Evolutionary conservation across 2,113 vertebrate species (phyloP), one percentile per base, ranked within the genome.

Genomic region (Danionella cerebrum): DNA sequence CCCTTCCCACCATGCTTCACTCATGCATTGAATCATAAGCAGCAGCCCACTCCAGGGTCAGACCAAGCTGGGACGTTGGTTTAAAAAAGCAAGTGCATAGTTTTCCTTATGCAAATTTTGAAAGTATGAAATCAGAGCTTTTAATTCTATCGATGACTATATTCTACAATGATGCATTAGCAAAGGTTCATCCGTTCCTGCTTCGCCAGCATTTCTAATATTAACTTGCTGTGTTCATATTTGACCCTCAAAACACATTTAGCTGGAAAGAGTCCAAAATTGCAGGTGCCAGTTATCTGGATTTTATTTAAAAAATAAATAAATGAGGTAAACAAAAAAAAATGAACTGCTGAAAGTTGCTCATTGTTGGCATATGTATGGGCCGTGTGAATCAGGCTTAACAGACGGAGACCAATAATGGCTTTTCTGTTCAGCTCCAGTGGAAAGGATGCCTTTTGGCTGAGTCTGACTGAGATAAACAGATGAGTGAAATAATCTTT

Each of bases 1-100:
- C 47, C n/a, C 74, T 62, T 81, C 77, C 55, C 82, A 79, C 73
- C 67, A 76, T 83, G 79, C 79, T 76, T 76, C 35, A 59, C 73
- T 78, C 79, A 64, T 48, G 44, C 77, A 77, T 62, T 74, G 72
- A 77, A 78, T 80, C 76, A 76, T 79, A 73, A 79, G 63, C 65
- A 64, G 42, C 12, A n/a, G n/a, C n/a, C n/a, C 60, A 5, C 47
- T 75, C 77, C 13, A 31, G 47, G 39, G 16, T 52, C 38, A 54
- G 27, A 24, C 25, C 0, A 11, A 41, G 5, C 29, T 62, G 25
- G 18, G 27, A 25, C 27, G 44, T 62, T 10, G 29, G 58, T n/a
- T 47, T 19, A 33, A 45, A 47, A 16, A 45, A 16, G 18, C 19
- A 42, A 3, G 2, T 18, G 38, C 9, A 59, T 59, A 41, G 22